A percentile compares a stretch with the other conserved stretches of the same genome.
phyloP scores from a whole-genome alignment of 2,888 invertebrate genomes.

The Volucella zonaria region DNA sequence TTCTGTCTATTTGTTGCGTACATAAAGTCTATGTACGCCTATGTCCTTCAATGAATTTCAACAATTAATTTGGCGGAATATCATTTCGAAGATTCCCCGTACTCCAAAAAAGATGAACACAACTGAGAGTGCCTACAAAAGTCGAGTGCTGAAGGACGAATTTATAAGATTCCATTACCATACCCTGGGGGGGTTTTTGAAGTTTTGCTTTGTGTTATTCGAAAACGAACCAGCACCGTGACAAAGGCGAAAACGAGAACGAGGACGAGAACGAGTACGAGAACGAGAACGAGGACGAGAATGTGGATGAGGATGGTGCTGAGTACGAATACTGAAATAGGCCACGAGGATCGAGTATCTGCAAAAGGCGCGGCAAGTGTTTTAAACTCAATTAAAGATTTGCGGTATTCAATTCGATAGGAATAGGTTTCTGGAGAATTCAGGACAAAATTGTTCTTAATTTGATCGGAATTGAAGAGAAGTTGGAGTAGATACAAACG shows the following conservation, averaged over 20 bases:
- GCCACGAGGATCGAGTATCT: no score
- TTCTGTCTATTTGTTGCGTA: slow-evolving; percentile 16
- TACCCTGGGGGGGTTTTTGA: slow-evolving; percentile 23
- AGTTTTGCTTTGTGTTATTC: slow-evolving; percentile 26
- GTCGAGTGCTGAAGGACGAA: neutral
- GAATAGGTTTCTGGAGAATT: slow-evolving; percentile 2
- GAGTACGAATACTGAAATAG: no score
- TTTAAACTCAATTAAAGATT: slow-evolving; percentile 56
- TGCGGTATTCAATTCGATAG: slow-evolving; percentile 35
- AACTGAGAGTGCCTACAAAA: neutral
- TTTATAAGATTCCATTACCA: neutral
- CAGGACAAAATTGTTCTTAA: slow-evolving; percentile 27
- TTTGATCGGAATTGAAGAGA: neutral
- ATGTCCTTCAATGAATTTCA: slow-evolving; percentile 49
- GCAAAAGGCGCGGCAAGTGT: slow-evolving; percentile 16
- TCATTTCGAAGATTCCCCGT: slow-evolving; percentile 7
- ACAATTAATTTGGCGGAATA: slow-evolving; percentile 50
- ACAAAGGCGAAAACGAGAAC: no score
- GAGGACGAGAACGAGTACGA: no score
- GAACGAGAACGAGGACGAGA: no score
- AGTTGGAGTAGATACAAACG: neutral
- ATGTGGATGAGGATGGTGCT: no score
- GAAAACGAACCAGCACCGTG: no score
- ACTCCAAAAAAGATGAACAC: neutral
- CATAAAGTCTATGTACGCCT: slow-evolving; percentile 37